A percentile compares a stretch with the other conserved stretches of the same genome.
These are phyloP conservation scores for Mactromeris polynyma DNA, from an alignment of 2,888 invertebrate species.

Conservation along the genomic window DNA sequence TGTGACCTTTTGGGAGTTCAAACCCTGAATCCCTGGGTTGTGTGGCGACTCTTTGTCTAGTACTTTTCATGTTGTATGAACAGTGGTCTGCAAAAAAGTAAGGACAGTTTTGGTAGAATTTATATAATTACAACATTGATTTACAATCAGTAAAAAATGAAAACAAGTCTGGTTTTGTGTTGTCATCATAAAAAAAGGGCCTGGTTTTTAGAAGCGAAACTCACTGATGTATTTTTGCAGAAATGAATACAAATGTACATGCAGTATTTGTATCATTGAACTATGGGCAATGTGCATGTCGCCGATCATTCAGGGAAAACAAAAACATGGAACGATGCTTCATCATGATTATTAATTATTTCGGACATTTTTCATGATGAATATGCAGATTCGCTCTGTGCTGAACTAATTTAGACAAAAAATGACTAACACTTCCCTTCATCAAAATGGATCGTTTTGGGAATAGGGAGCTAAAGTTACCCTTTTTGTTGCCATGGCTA, in stretches of 20 bases:
- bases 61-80: too few relatives aligned
- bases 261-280: not conserved
- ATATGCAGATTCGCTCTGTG: slow-evolving; percentile 12
- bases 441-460: slow-evolving; percentile 53
- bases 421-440: slow-evolving; percentile 45
- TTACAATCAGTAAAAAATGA: too few relatives aligned
- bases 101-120: too few relatives aligned
- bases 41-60: too few relatives aligned
- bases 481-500: slow-evolving; percentile 60
- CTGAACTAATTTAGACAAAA: slow-evolving; percentile 39
- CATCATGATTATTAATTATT: slow-evolving; percentile 39
- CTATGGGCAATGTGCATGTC: slow-evolving; percentile 20
- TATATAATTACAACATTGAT: too few relatives aligned
- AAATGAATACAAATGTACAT: not conserved
- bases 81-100: too few relatives aligned
- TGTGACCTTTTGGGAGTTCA: too few relatives aligned
- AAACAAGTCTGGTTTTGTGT: too few relatives aligned
- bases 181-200: too few relatives aligned
- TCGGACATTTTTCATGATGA: slow-evolving; percentile 33
- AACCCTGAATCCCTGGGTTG: too few relatives aligned
- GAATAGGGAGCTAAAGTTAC: slow-evolving; percentile 37
- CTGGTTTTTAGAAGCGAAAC: too few relatives aligned
- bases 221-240: not conserved
- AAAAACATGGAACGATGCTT: slow-evolving; percentile 22
- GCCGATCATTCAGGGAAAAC: not conserved